Conservation (phyloP, 1,140 invertebrate genomes). For the Philaenus spumarius region DNA sequence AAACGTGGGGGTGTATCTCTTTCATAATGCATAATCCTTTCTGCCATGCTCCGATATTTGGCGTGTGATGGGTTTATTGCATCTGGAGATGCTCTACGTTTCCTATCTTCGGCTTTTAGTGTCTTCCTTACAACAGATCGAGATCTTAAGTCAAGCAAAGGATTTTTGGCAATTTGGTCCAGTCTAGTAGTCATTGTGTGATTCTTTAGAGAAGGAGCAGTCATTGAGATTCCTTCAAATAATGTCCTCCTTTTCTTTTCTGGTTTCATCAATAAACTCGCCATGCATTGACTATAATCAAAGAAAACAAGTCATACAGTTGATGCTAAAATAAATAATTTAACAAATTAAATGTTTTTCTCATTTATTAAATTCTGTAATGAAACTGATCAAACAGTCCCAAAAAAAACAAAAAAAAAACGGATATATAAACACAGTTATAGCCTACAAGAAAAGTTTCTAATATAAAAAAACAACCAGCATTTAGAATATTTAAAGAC, state of each 20-base stretch:
- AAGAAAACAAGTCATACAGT: not conserved
- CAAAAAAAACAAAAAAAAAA: no score
- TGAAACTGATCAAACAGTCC: no score
- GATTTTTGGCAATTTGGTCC: conserved; percentile 6
- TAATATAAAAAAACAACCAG: no score
- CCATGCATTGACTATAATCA: not conserved
- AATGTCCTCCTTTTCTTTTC: not conserved
- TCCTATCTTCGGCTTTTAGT: not conserved
- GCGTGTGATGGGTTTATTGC: not conserved
- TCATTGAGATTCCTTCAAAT: conserved; percentile 3
- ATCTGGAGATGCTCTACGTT: not conserved
- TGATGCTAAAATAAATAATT: no score
- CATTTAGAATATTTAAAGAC: no score
- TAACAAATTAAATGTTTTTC: no score
- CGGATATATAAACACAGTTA: no score
- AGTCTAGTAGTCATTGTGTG: conserved; percentile 12
- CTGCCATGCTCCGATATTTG: conserved; percentile 1
- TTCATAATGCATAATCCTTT: conserved; percentile 5
- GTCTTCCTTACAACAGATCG: not conserved
- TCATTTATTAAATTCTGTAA: no score
- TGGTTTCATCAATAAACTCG: not conserved
- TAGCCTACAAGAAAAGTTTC: no score
- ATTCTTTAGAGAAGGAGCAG: not conserved
- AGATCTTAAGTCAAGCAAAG: not conserved
- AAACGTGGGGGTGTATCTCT: conserved; percentile 5